Base-by-base conservation (phyloP, 2,797 vertebrate genomes). In the Hippoglossus hippoglossus region DNA sequence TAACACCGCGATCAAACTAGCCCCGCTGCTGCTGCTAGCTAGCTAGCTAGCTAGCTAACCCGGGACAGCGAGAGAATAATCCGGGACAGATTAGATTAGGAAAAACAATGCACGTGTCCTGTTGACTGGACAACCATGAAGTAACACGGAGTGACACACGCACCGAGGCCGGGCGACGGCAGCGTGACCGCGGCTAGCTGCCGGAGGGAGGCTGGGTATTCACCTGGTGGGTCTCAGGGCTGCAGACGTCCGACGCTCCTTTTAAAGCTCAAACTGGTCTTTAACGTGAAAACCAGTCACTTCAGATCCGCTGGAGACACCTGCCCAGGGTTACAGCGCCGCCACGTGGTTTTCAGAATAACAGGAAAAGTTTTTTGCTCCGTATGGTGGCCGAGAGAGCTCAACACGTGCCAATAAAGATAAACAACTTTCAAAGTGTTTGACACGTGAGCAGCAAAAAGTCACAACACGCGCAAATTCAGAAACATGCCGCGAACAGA, bases 81-180 rank as follows among this genome's bases (percentile, higher is more conserved):
- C 88, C 85, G 39, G 64, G 36, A 67, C 39, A 64, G 84, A 85
- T 90, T 77, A 85, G 76, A 87, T 85, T 79, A 84, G 85, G 80
- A 85, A 28, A 86, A 56, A 82, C 77, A 84, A 79, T 50, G 71
- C 89, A 91, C 82, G 86, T 86, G 90, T 79, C 56, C 71, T 73
- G 63, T 64, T 63, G 73, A 73, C 22, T 83, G 90, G 87, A 81
- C 89, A 82, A 87, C 82, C 75, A 91, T 87, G 80, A 92, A 87
- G 68, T 86, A 83, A 67, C 88, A 69, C 86, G 73, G 89, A 87
- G 84, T 89, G 60, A 81, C 39, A 56, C 5, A 57, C 65, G 65
- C 63, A 53, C 6, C 44, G 44, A 8, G 15, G 44, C 44, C 44
- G 18, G 44, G 18, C 26, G 44, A 19, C 10, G 34, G 34, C 6